Evolutionary conservation across 2,888 invertebrate genomes (phyloP).

Genomic region (Phyto melanocephala): DNA sequence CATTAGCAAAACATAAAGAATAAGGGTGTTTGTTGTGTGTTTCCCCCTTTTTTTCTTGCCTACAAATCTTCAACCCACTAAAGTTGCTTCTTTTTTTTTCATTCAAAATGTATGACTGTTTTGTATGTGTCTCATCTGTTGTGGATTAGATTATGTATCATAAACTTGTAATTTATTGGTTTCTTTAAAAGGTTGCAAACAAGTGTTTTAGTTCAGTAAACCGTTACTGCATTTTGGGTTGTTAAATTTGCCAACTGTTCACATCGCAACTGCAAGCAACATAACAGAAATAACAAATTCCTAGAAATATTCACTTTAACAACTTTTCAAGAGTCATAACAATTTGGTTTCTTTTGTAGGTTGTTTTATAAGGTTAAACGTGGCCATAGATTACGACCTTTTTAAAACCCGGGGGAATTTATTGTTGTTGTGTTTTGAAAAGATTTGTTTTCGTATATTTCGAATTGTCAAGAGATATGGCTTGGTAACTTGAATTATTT

Average conservation of each 20-base stretch:
- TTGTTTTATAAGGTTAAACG: slow-evolving; percentile 5
- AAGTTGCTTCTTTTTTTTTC: not conserved
- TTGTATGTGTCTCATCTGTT: slow-evolving; percentile 73
- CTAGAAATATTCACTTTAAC: not conserved
- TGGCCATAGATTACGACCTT: not conserved
- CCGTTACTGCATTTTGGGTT: not conserved
- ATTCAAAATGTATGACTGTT: slow-evolving; percentile 10
- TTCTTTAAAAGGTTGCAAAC: slow-evolving; percentile 49
- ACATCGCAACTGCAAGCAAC: slow-evolving; percentile 1
- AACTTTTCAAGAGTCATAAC: slow-evolving; percentile 32
- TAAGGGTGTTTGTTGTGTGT: slow-evolving; percentile 24
- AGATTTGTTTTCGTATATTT: not conserved
- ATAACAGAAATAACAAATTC: not conserved
- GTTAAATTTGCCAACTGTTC: slow-evolving; percentile 54
- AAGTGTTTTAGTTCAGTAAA: slow-evolving; percentile 42
- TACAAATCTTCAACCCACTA: slow-evolving; percentile 1
- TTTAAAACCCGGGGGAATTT: slow-evolving; percentile 10
- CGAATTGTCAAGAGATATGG: slow-evolving; percentile 15
- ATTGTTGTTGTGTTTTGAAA: not conserved
- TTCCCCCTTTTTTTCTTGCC: slow-evolving; percentile 1
- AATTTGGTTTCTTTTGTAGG: not conserved
- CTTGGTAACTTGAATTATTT: slow-evolving; percentile 9
- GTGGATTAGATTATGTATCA: slow-evolving; percentile 78
- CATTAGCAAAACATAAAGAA: slow-evolving; percentile 20
- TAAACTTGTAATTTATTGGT: slow-evolving; percentile 77